Evolutionary conservation across 2,113 vertebrate species (phyloP), one percentile per base, ranked within the genome.

Genomic region (Eulemur macaco): DNA sequence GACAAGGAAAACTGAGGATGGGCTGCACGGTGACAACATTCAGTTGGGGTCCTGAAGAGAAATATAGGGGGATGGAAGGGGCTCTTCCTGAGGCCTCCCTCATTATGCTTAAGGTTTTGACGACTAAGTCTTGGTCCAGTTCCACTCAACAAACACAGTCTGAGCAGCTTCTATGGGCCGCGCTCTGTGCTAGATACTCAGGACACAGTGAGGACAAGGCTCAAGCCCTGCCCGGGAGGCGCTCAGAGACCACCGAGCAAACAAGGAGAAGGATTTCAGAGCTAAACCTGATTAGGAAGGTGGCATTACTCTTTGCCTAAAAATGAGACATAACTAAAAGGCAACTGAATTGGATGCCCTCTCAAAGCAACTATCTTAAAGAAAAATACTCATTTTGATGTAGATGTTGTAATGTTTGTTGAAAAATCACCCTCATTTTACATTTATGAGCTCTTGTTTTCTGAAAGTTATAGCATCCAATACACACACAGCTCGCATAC

Each of bases 401-500:
- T 34, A 76, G 21, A 60, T 27, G 1, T 54, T 86, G 11, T 89
- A 39, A 14, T 20, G 45, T 80, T 85, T 92, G 56, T 87, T 94
- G 91, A 86, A 86, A 97, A 96, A 63, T 76, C 78, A 71, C 37
- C 31, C 50, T 83, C 34, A 63, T 15, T 71, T 85, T 92, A 96
- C 29, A 56, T n/a, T 10, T 6, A 58, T 39, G 85, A 74, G 34
- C 50, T 14, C 37, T 90, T 80, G 94, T 37, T 77, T 83, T 95
- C 27, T 71, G 63, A 96, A 96, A 92, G 56, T 66, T 50, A 68
- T 1, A 78, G 45, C 42, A 86, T 64, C 25, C 56, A 80, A 25
- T 56, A 52, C 3, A 80, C 63, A 95, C 89, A 93, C 12, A 73
- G 56, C 85, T 78, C 68, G 86, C 73, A 29, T 42, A 37, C 54